A percentile compares a stretch with the other conserved stretches of the same genome.
phyloP scores from a whole-genome alignment of 1,140 invertebrate genomes.

The Rhynchophorus ferrugineus region DNA sequence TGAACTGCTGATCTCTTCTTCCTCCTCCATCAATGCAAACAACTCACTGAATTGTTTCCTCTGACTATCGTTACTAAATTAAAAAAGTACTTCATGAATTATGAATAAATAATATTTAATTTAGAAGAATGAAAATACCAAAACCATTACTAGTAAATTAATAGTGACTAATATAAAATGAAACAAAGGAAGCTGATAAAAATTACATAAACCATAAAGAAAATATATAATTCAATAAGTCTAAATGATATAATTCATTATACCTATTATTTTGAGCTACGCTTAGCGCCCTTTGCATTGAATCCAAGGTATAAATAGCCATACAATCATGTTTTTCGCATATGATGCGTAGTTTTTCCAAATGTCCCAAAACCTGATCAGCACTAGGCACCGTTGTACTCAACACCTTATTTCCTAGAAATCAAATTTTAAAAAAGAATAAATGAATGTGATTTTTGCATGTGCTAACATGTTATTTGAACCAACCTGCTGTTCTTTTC shows the following conservation, averaged over 20 bases:
- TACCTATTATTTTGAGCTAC: slow-evolving; percentile 58
- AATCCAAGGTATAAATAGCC: slow-evolving; percentile 69
- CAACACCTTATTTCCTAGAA: slow-evolving; percentile 34
- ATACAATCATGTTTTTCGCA: slow-evolving; percentile 52
- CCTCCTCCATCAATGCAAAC: slow-evolving; percentile 83
- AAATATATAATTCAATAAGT: background rate
- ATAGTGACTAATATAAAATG: no score
- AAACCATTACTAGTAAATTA: no score
- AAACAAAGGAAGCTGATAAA: no score
- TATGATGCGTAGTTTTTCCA: slow-evolving; percentile 80
- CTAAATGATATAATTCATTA: background rate
- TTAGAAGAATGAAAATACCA: no score
- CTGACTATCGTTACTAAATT: slow-evolving; percentile 64
- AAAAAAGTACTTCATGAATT: background rate
- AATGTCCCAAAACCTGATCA: slow-evolving; percentile 81
- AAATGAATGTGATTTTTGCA: background rate
- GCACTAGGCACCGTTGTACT: slow-evolving; percentile 50
- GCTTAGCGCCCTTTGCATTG: slow-evolving; percentile 82
- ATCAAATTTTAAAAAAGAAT: slow-evolving; percentile 5
- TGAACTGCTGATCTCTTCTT: slow-evolving; percentile 56
- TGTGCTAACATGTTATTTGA: no score
- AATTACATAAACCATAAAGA: background rate
- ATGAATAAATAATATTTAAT: background rate
- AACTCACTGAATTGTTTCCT: slow-evolving; percentile 88
- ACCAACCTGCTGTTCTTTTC: slow-evolving; percentile 56